A percentile compares a stretch with the other conserved stretches of the same genome.
phyloP scores from a whole-genome alignment of 2,113 vertebrate genomes.

The Larimichthys crocea region DNA sequence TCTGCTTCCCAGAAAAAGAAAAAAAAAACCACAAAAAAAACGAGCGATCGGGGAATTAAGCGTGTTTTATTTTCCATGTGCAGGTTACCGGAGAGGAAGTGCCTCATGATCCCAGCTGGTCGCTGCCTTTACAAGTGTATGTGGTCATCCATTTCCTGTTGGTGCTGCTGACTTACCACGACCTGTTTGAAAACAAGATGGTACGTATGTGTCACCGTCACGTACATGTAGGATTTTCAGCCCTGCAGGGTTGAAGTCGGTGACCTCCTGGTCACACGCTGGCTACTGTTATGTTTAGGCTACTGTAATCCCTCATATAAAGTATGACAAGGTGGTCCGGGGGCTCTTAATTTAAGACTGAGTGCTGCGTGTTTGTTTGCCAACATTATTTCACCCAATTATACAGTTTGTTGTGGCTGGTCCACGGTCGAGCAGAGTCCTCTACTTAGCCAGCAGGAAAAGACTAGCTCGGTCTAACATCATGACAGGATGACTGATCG shows the following conservation, averaged over 20 bases:
- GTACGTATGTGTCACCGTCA: conserved; percentile 80
- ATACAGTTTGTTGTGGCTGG: conserved; percentile 68
- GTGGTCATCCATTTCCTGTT: conserved; percentile 86
- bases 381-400: conserved; percentile 66
- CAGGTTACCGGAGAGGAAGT: conserved; percentile 91
- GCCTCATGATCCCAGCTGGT: conserved; percentile 79
- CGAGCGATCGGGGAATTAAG: conserved; percentile 3
- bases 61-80: conserved; percentile 37
- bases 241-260: not conserved
- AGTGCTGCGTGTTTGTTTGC: conserved; percentile 58
- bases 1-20: not conserved
- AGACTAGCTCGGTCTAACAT: conserved; percentile 66
- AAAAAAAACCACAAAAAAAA: conserved; percentile 20
- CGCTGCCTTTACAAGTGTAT: conserved; percentile 83
- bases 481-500: conserved; percentile 78
- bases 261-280: conserved; percentile 1
- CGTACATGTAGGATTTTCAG: not conserved
- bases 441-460: conserved; percentile 73
- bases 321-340: conserved; percentile 48
- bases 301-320: conserved; percentile 41
- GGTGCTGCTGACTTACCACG: conserved; percentile 84
- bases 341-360: conserved; percentile 35
- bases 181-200: conserved; percentile 83
- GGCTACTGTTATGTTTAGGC: conserved; percentile 17
- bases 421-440: conserved; percentile 50